Conservation (phyloP, 1,140 invertebrate genomes). For the Eupeodes corollae region DNA sequence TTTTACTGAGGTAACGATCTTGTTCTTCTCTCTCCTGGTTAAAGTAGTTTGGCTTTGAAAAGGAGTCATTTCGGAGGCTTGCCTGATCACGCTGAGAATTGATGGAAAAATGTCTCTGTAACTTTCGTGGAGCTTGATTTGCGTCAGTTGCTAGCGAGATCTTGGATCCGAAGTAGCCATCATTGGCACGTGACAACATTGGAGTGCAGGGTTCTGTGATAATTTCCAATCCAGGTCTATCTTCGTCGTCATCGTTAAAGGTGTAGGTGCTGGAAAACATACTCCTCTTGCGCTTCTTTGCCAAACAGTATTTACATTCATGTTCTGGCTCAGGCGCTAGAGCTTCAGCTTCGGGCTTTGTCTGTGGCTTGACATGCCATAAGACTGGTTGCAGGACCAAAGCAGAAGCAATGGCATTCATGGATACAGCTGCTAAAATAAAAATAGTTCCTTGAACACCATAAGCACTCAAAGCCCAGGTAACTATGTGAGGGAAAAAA, state of each 20-base stretch:
- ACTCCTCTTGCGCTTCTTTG: constrained; percentile 32
- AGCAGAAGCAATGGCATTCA: constrained; percentile 45
- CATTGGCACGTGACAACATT: constrained; percentile 53
- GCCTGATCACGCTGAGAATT: constrained; percentile 7
- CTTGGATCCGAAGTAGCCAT: constrained; percentile 48
- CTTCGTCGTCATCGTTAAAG: constrained; percentile 51
- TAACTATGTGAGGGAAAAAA: constrained; percentile 44
- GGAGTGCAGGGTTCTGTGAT: constrained; percentile 50
- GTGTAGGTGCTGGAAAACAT: constrained; percentile 52
- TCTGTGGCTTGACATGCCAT: constrained; percentile 41
- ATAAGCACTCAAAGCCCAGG: constrained; percentile 39
- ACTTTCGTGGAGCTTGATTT: constrained; percentile 39
- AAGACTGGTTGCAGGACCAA: constrained; percentile 49
- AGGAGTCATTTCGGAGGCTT: too few species aligned
- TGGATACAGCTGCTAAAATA: constrained; percentile 43
- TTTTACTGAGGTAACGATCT: constrained; percentile 22
- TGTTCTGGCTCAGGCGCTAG: constrained; percentile 33
- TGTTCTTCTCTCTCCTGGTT: constrained; percentile 36
- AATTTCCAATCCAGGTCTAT: constrained; percentile 46
- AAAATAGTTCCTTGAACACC: constrained; percentile 45
- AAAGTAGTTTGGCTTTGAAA: constrained; percentile 34
- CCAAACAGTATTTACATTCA: constrained; percentile 31
- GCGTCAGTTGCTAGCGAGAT: constrained; percentile 39
- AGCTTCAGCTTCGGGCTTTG: constrained; percentile 20
- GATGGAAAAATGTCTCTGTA: constrained; percentile 30